These are phyloP conservation scores for Rhinopomastus cyanomelas DNA, from an alignment of 2,113 vertebrate species.

Conservation along the genomic window DNA sequence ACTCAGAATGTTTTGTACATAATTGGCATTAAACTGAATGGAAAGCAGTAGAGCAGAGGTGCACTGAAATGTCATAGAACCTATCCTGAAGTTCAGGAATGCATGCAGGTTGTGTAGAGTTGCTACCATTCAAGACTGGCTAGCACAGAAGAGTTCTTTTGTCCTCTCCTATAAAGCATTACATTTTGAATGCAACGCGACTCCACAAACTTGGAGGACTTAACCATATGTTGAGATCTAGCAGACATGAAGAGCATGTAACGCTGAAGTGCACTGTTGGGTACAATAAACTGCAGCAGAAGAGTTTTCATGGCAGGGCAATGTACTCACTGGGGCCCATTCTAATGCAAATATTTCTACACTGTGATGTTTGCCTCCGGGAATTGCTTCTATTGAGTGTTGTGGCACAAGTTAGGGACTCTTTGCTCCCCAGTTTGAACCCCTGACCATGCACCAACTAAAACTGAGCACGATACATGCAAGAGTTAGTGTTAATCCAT, in stretches of 20 bases:
- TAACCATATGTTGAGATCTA: neutral
- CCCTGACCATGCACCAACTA: neutral
- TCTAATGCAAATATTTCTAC: neutral
- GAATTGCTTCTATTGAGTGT: neutral
- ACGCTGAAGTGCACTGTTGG: neutral
- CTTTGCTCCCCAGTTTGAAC: neutral
- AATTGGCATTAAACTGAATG: neutral
- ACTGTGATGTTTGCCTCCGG: neutral
- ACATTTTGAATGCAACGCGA: neutral
- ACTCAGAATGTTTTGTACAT: conserved; percentile 14
- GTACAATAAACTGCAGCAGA: neutral
- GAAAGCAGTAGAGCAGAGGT: neutral
- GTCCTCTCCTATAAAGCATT: neutral
- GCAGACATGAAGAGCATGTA: neutral
- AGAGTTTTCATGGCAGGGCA: neutral
- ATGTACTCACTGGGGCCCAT: neutral
- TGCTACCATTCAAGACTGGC: neutral
- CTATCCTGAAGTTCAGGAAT: neutral
- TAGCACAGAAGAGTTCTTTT: neutral
- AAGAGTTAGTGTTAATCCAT: neutral
- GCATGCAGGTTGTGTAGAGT: neutral
- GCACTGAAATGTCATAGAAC: neutral
- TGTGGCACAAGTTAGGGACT: neutral
- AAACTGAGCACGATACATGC: neutral
- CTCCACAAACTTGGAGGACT: neutral